phyloP scores from a whole-genome alignment of 2,113 vertebrate species.

The Callaeas wilsoni region DNA sequence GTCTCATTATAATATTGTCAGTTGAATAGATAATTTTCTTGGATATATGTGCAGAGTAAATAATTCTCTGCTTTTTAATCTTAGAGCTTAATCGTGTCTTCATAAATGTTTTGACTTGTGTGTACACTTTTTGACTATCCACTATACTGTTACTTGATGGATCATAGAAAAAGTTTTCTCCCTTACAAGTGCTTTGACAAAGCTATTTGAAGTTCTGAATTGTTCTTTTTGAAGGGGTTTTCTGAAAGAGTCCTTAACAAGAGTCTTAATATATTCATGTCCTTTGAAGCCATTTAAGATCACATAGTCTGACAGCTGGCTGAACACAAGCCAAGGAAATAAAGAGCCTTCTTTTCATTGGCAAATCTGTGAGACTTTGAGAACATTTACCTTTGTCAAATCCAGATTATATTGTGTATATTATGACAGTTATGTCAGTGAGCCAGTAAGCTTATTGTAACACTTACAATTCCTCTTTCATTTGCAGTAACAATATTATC shows the following conservation, averaged over 20 bases:
- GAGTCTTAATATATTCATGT: neutral
- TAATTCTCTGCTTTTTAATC: neutral
- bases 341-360: neutral
- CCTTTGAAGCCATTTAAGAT: neutral
- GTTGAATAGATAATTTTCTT: neutral
- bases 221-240: neutral
- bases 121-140: neutral
- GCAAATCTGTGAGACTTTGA: neutral
- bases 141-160: neutral
- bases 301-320: neutral
- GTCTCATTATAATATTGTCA: neutral
- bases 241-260: neutral
- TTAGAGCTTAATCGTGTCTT: neutral
- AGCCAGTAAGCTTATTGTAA: neutral
- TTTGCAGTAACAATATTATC: neutral
- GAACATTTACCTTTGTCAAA: neutral
- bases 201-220: neutral
- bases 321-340: neutral
- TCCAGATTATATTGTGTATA: neutral
- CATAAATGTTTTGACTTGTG: neutral
- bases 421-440: neutral
- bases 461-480: neutral
- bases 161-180: neutral
- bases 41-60: neutral
- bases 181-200: neutral